Conservation (phyloP, 2,113 vertebrate species). For the Vombatus ursinus region DNA sequence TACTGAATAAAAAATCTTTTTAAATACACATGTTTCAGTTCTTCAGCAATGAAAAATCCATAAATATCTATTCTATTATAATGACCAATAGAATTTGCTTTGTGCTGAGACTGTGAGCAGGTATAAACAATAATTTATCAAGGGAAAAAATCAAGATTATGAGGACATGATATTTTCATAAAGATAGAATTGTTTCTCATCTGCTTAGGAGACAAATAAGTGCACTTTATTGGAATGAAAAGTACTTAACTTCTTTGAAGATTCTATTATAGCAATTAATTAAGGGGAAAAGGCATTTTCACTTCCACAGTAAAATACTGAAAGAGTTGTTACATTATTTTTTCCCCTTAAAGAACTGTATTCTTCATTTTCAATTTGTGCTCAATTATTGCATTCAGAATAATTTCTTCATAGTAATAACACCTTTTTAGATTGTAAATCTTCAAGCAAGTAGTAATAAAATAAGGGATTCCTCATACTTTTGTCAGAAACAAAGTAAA, state of each 20-base stretch:
- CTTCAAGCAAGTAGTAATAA: not conserved
- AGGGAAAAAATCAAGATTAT: not conserved
- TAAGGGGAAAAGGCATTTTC: slow-evolving; percentile 1
- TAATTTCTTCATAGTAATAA: not conserved
- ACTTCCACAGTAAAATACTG: not conserved
- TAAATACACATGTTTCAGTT: too few relatives aligned
- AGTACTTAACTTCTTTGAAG: not conserved
- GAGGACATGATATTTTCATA: not conserved
- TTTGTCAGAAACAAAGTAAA: not conserved
- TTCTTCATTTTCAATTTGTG: not conserved
- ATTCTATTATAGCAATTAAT: not conserved
- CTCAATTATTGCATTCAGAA: not conserved
- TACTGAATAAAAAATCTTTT: too few relatives aligned
- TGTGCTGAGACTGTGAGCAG: not conserved
- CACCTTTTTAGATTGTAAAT: not conserved
- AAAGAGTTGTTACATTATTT: not conserved
- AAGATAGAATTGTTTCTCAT: not conserved
- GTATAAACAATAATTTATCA: not conserved
- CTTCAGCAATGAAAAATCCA: too few relatives aligned
- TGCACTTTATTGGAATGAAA: not conserved
- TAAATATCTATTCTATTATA: too few relatives aligned
- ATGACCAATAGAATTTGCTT: not conserved
- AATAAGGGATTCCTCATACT: not conserved
- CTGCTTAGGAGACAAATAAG: not conserved
- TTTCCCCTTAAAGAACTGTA: not conserved